Evolutionary conservation across 2,888 invertebrate genomes (phyloP), one percentile per base, ranked within the genome.

Genomic region (Cordylochernes scorpioides): DNA sequence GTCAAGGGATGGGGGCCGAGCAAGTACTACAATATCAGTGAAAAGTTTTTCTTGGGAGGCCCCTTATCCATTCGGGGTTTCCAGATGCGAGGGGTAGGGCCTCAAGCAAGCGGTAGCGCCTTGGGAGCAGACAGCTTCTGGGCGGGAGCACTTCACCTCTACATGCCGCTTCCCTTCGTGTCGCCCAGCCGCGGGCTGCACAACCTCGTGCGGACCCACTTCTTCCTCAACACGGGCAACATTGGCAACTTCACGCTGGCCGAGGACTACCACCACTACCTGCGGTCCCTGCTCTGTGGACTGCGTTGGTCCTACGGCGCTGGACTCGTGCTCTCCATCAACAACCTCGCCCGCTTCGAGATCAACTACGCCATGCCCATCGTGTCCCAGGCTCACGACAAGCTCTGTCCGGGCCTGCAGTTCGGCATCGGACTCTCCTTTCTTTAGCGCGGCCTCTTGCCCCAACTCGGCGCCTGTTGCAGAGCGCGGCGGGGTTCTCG

Each of bases 351-450:
- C n/a, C 63, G 88, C 32, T 61, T 94, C 30, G 94, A 97, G 61
- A 63, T 97, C 30, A 94, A 91, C 61, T 84, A 91, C 58, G 74
- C 77, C 52, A 55, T 74, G 46, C 91, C 91, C 24, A 45, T 74
- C 30, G 55, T 59, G 26, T 64, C 63, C 38, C 59, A 63, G 40
- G 53, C 59, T 34, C 66, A 61, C 9, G 82, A 84, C 55, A 50
- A 49, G 49, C 47, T 58, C 53, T 42, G 63, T 29, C 63, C 64
- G 37, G 75, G 75, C 24, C 62, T 80, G 44, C 78, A 80, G 56
- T 67, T 80, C 49, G 82, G 80, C 18, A 64, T 80, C 42, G 78
- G 77, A 17, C 63, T 73, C 29, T 66, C 71, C 45, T 77, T 77
- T 55, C 60, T 77, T 41, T 75, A 47, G 33, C n/a, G n/a, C n/a